Conservation (phyloP, 2,797 vertebrate species). For the Paramormyrops hopkinsi region DNA sequence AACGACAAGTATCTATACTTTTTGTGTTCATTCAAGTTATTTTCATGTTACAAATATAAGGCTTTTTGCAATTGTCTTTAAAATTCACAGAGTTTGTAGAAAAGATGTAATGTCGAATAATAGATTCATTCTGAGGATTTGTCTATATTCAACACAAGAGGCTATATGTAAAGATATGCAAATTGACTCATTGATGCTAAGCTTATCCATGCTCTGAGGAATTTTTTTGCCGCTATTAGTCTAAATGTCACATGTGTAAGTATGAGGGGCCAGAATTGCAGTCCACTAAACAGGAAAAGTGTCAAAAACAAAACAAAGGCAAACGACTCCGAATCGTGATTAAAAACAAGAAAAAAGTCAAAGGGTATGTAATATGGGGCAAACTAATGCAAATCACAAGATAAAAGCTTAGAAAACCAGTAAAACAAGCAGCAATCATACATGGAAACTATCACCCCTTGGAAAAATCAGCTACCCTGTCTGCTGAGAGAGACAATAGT, state of each 20-base stretch:
- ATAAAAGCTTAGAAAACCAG: not conserved
- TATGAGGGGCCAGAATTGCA: not conserved
- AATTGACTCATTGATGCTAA: not conserved
- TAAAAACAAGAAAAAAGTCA: not conserved
- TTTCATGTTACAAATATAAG: not conserved
- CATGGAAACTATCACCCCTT: not conserved
- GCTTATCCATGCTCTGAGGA: not conserved
- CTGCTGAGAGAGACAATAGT: not conserved
- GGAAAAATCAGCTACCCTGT: not conserved
- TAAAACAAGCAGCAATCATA: not conserved
- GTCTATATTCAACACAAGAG: not conserved
- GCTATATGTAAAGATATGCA: conserved; percentile 5
- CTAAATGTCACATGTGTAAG: not conserved
- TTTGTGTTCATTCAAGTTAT: not conserved
- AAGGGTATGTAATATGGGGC: not conserved
- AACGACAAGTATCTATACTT: not conserved
- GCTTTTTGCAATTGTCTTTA: not conserved
- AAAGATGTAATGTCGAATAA: not conserved
- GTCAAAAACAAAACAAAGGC: not conserved
- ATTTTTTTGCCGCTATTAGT: not conserved
- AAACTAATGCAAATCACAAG: not conserved
- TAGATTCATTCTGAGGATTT: not conserved
- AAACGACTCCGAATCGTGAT: not conserved
- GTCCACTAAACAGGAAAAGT: not conserved
- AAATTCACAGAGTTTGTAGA: not conserved